These are phyloP conservation scores for Patella pellucida DNA, from an alignment of 2,888 invertebrate genomes.

Conservation along the genomic window DNA sequence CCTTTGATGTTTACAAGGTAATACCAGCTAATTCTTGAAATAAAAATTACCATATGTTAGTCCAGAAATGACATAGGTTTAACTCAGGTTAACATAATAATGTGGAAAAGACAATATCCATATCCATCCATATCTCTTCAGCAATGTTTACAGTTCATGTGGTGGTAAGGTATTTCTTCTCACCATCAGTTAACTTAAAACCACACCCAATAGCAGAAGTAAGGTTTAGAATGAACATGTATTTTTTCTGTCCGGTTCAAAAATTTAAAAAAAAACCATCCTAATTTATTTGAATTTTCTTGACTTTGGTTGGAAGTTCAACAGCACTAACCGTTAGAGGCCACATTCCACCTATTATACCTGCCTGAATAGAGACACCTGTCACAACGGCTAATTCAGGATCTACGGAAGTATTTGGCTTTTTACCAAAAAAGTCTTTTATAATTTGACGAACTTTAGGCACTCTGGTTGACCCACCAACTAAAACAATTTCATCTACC, in stretches of 20 bases:
- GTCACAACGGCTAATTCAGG: conserved; percentile 74
- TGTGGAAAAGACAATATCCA: too few relatives aligned
- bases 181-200: too few relatives aligned
- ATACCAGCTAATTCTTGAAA: too few relatives aligned
- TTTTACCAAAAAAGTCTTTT: conserved; percentile 69
- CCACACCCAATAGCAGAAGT: too few relatives aligned
- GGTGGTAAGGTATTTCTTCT: too few relatives aligned
- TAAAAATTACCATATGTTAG: too few relatives aligned
- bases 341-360: conserved; percentile 74
- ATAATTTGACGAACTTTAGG: conserved; percentile 72
- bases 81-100: too few relatives aligned
- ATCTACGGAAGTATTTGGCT: conserved; percentile 68
- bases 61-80: too few relatives aligned
- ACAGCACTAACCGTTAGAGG: conserved; percentile 73
- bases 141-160: too few relatives aligned
- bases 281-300: conserved; percentile 62
- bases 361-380: conserved; percentile 74
- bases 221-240: too few relatives aligned
- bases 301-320: conserved; percentile 62
- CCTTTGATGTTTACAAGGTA: too few relatives aligned
- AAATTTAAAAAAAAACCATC: not conserved
- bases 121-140: too few relatives aligned
- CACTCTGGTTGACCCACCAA: conserved; percentile 74
- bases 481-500: conserved; percentile 73
- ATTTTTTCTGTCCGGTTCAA: not conserved